Conservation (phyloP, 2,888 invertebrate genomes). For the Sesamia inferens region DNA sequence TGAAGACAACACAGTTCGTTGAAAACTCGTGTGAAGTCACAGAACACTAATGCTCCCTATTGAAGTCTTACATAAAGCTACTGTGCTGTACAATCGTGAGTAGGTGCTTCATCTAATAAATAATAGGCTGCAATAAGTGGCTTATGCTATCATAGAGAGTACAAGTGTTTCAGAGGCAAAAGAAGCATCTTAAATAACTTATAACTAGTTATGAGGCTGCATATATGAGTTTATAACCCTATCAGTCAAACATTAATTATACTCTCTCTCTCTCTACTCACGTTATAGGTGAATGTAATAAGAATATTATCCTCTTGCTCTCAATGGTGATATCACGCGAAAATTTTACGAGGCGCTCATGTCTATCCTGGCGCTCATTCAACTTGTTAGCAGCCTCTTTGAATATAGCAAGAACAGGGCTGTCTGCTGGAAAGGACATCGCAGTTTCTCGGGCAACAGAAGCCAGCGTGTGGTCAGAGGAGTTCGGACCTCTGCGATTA, state of each 20-base stretch:
- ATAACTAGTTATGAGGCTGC: background rate
- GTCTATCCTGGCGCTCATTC: slow-evolving; percentile 94
- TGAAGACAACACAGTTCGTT: too few relatives aligned
- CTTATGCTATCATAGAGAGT: background rate
- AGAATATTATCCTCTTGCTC: slow-evolving; percentile 96
- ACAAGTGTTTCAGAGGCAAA: too few relatives aligned
- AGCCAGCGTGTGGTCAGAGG: slow-evolving; percentile 71
- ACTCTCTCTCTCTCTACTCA: slow-evolving; percentile 69
- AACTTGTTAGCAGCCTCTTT: slow-evolving; percentile 91
- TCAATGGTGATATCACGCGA: slow-evolving; percentile 96
- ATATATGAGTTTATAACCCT: background rate
- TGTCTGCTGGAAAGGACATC: slow-evolving; percentile 76
- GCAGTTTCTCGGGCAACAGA: slow-evolving; percentile 78
- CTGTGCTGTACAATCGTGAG: background rate
- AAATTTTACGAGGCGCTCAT: slow-evolving; percentile 95
- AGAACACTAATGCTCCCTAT: too few relatives aligned
- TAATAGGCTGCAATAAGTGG: background rate
- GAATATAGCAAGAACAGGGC: slow-evolving; percentile 91
- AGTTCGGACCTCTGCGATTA: slow-evolving; percentile 61
- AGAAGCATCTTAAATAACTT: background rate
- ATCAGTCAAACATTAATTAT: background rate
- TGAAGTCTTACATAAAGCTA: background rate
- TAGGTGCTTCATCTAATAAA: background rate
- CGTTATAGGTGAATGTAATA: slow-evolving; percentile 93
- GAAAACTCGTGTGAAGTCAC: too few relatives aligned